Base-by-base conservation (phyloP, 2,888 invertebrate species). In the Scaptomyza cyrtandrae region DNA sequence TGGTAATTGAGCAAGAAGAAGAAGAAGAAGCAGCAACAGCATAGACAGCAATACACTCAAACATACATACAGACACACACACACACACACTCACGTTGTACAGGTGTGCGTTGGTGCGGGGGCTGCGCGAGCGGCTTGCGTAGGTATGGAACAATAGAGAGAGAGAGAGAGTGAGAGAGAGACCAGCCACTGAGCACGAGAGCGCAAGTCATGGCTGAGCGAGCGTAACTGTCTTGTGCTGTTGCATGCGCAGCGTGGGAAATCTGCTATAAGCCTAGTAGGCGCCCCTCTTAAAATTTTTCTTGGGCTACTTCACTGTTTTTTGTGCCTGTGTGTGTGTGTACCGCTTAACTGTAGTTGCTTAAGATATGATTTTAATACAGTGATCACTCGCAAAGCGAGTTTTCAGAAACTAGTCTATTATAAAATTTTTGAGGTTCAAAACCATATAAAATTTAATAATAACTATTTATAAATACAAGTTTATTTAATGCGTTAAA, bases 161-260 rank as follows among this genome's bases (percentile, higher is more conserved):
- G 48, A 29, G 52, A 41, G 48, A 35, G 24, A 24, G 24, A 2
- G 52, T 37, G 48, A 35, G 24, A 24, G 24, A 24, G 74, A 55
- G 73, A 55, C 57, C 48, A 41, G 13, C n/a, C 19, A 44, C 59
- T 53, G 57, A 74, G 69, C 62, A 71, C 56, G 50, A 41, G 46
- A 43, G 70, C 27, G 75, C 62, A 58, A 68, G 77, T 79, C 78
- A 77, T 81, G 88, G 88, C 80, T 80, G 72, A 86, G 57, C 62
- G 78, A 88, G 86, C 83, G 88, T 72, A 86, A 75, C 88, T 88
- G 78, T 69, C 67, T 63, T 78, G 35, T 58, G 14, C 59, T 35
- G 31, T 43, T 60, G 68, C 71, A 63, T 79, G 78, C 66, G 70
- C 62, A 84, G 83, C 84, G 88, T 85, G 88, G 86, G 84, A 85